Evolutionary conservation across 53 echinoderm and acorn worm species (phyloP).

Genomic region (Paracentrotus lividus): DNA sequence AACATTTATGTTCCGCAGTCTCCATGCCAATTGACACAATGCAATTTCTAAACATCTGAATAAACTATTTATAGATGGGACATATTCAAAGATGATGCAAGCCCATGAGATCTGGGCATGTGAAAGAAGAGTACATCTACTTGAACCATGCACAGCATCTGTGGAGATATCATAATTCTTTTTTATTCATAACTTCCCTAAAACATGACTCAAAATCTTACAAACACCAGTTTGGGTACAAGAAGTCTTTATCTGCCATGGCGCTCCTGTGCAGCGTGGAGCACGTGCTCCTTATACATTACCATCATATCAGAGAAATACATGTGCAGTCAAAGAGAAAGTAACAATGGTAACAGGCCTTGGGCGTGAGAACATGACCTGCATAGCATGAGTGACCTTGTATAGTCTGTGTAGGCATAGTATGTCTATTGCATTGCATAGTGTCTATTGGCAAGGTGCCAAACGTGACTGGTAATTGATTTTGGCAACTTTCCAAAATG

Average conservation of each 20-base stretch:
- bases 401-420: not conserved
- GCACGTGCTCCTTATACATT: not conserved
- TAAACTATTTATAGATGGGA: too few species aligned
- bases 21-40: not conserved
- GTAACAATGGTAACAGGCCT: not conserved
- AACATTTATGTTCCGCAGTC: not conserved
- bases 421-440: not conserved
- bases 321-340: not conserved
- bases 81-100: conserved; percentile 33
- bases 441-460: not conserved
- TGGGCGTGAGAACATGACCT: not conserved
- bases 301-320: not conserved
- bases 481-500: conserved; percentile 31
- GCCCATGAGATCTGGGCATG: not conserved
- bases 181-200: not conserved
- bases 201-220: not conserved
- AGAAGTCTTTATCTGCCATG: not conserved
- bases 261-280: not conserved
- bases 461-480: not conserved
- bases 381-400: not conserved
- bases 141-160: not conserved
- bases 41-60: too few species aligned
- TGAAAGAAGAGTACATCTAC: not conserved
- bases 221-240: not conserved
- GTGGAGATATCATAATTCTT: not conserved